phyloP scores from a whole-genome alignment of 2,888 invertebrate genomes.

The Drosophila atroscutellata region DNA sequence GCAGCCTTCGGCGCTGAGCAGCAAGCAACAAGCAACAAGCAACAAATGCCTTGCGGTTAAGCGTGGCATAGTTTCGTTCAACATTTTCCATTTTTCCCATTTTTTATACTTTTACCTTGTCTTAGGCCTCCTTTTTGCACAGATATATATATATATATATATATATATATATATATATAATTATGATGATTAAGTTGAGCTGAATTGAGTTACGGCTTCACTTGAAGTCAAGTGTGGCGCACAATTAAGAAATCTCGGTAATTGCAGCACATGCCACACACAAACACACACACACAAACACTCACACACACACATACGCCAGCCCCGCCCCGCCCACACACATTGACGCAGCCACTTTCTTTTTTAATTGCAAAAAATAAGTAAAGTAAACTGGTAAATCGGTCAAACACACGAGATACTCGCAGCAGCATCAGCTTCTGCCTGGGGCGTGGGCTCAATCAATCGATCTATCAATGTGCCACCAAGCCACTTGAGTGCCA shows the following conservation, averaged over 20 bases:
- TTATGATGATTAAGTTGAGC: slow-evolving; percentile 57
- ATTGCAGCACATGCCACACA: slow-evolving; percentile 42
- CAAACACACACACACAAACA: slow-evolving; percentile 7
- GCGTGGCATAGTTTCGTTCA: slow-evolving; percentile 62
- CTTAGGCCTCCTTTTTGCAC: slow-evolving; percentile 43
- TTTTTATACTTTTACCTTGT: slow-evolving; percentile 48
- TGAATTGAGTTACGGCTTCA: slow-evolving; percentile 28
- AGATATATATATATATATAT: not conserved
- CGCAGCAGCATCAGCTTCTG: not conserved
- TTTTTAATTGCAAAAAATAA: slow-evolving; percentile 51
- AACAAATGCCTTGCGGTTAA: slow-evolving; percentile 62
- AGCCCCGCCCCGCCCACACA: not conserved
- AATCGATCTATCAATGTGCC: slow-evolving; percentile 4
- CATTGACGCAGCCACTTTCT: slow-evolving; percentile 39
- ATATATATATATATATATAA: slow-evolving; percentile 32
- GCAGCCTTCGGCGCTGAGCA: slow-evolving; percentile 52
- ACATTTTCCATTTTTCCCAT: not conserved
- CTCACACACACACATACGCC: slow-evolving; percentile 22
- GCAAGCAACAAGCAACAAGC: too few relatives aligned
- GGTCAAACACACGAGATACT: slow-evolving; percentile 16
- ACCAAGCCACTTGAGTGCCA: not conserved
- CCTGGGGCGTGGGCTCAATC: slow-evolving; percentile 15
- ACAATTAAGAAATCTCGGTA: slow-evolving; percentile 61
- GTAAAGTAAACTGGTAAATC: slow-evolving; percentile 3
- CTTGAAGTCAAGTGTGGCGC: slow-evolving; percentile 54